These are phyloP conservation scores for Conops quadrifasciatus DNA, from an alignment of 2,888 invertebrate species.

Conservation along the genomic window DNA sequence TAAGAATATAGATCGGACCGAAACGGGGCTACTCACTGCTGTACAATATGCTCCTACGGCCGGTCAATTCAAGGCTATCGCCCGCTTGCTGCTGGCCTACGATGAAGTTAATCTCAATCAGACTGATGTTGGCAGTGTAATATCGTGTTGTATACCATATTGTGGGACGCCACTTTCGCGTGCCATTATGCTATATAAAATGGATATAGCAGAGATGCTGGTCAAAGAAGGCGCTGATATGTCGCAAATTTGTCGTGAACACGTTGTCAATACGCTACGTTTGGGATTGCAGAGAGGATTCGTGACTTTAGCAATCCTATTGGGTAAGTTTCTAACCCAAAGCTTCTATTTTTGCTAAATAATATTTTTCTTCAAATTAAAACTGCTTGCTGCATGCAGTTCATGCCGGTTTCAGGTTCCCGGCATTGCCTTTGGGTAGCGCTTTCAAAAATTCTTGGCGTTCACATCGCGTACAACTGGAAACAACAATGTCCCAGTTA, in stretches of 20 bases:
- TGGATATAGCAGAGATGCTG: slow-evolving; percentile 59
- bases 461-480: slow-evolving; percentile 44
- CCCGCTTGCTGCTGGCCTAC: slow-evolving; percentile 63
- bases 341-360: background rate
- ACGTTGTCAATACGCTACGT: slow-evolving; percentile 55
- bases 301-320: slow-evolving; percentile 53
- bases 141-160: slow-evolving; percentile 66
- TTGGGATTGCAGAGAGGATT: slow-evolving; percentile 46
- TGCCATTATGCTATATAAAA: slow-evolving; percentile 65
- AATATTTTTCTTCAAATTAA: background rate
- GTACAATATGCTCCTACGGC: slow-evolving; percentile 56
- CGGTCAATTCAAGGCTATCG: slow-evolving; percentile 50
- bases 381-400: no score
- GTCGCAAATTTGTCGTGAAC: slow-evolving; percentile 53
- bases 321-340: slow-evolving; percentile 51
- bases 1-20: slow-evolving; percentile 49
- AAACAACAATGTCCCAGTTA: slow-evolving; percentile 46
- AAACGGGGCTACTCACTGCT: slow-evolving; percentile 56
- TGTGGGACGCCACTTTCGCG: slow-evolving; percentile 76
- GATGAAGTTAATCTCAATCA: slow-evolving; percentile 54
- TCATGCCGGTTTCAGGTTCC: slow-evolving; percentile 57
- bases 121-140: slow-evolving; percentile 34
- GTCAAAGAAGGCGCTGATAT: slow-evolving; percentile 61
- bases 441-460: slow-evolving; percentile 39
- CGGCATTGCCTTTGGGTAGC: slow-evolving; percentile 34